phyloP scores from a whole-genome alignment of 2,888 invertebrate species.

The Prosapia bicincta region DNA sequence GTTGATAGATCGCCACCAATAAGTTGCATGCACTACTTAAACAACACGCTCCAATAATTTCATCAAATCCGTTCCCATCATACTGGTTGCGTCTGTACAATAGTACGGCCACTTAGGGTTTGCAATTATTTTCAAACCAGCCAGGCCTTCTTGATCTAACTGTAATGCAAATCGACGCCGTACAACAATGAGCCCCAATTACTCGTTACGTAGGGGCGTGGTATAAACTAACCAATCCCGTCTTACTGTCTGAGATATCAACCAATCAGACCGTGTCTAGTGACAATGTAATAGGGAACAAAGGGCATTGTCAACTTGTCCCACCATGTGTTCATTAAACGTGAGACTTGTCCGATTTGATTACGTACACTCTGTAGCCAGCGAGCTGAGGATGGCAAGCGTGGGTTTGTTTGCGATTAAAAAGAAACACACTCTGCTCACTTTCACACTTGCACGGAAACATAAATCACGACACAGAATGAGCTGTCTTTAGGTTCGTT shows the following conservation, averaged over 20 bases:
- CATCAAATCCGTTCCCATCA: neutral
- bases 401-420: neutral
- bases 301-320: conserved; percentile 4
- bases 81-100: neutral
- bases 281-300: conserved; percentile 20
- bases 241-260: neutral
- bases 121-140: neutral
- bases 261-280: conserved; percentile 7
- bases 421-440: too few relatives aligned
- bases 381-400: too few relatives aligned
- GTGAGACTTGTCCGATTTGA: neutral
- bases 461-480: too few relatives aligned
- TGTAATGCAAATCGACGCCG: neutral
- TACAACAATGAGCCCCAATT: conserved; percentile 18
- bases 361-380: neutral
- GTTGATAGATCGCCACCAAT: too few relatives aligned
- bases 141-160: neutral
- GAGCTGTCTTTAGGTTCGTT: too few relatives aligned
- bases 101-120: neutral
- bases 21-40: too few relatives aligned
- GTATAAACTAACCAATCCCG: conserved; percentile 9
- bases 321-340: neutral
- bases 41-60: neutral
- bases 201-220: conserved; percentile 22
- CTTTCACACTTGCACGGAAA: too few relatives aligned